Base-by-base conservation (phyloP, 2,888 invertebrate genomes). In the Augiades crinisus region DNA sequence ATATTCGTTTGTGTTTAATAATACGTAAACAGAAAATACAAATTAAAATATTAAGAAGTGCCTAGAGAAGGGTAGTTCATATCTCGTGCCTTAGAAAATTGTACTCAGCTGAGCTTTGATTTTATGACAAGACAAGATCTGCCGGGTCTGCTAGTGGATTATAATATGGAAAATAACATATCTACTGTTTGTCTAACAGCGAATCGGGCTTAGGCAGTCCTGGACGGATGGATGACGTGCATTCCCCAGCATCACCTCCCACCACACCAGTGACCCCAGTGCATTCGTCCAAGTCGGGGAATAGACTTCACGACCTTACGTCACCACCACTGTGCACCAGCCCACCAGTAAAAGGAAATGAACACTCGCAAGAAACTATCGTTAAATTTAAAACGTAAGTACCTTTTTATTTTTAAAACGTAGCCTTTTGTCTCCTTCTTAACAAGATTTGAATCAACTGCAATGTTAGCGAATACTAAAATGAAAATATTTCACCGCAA, bases 351-450 rank as follows among this genome's bases (percentile, higher is more conserved):
- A 84, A 75, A 56, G 83, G 83, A 46, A 73, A 75, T 41, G 79
- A 76, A 37, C 75, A 86, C 1, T 72, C 81, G 5, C 75, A 76
- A 27, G 90, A 90, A 52, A 84, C 89, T 1, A 80, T 90, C 55
- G 78, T 78, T 6, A 69, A 83, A 44, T 90, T 90, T 57, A 90
- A 90, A 75, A 88, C 88, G 90, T 90, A 70, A 82, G 89, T 79
- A 61, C 17, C 8, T 5, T 27, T 27, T 27, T 2, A 3, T 3
- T 27, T n/a, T 10, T 27, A 27, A 27, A 27, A 27, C 3, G n/a
- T 10, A 27, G 10, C 10, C n/a, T 27, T 5, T 5, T 4, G 3
- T 19, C 19, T 19, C 3, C 5, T 19, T 19, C 5, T 19, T 19
- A 19, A 19, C n/a, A n/a, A n/a, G n/a, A n/a, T n/a, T n/a, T n/a